Base-by-base conservation (phyloP, 2,888 invertebrate genomes). In the Labia minor region DNA sequence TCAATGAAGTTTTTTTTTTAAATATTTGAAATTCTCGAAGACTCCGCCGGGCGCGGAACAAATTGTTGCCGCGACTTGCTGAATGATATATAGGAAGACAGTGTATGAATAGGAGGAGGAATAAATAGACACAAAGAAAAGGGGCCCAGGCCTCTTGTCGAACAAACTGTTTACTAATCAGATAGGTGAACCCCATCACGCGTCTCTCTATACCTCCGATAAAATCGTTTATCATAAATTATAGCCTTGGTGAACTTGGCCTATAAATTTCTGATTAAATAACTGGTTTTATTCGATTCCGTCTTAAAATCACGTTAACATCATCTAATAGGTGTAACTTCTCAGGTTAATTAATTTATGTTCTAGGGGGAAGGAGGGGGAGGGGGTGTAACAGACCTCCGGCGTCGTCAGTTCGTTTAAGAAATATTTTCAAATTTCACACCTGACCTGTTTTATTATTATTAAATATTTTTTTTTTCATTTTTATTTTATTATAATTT, bases 81-180 rank as follows among this genome's bases (percentile, higher is more conserved):
- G 49, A 49, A 49, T 49, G 49, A 49, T 49, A 49, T 49, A 49
- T 49, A 3, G 2, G 3, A 10, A 16, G 16, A 14, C 3, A 16
- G 49, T 8, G 8, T 11, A 33, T 14, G 16, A 49, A 49, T 49
- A 16, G 49, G 49, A 49, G 49, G 49, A 49, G 49, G 16, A 49
- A 16, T 4, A 49, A n/a, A 49, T 26, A 26, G 26, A 26, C 26
- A 26, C 26, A 26, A 26, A 26, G 26, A 26, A 26, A 26, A 26
- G 26, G 26, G 26, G 8, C 26, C 26, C 26, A 26, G 26, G 26
- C 26, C 3, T 3, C 49, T 49, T 49, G 49, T 49, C 49, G 49
- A 49, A 49, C 49, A 49, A 49, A 49, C 49, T 49, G 49, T 49
- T 49, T 49, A 49, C 49, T 49, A 49, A 49, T 49, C 49, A 49